Conservation (phyloP, 2,113 vertebrate genomes). For the Maccullochella peelii region DNA sequence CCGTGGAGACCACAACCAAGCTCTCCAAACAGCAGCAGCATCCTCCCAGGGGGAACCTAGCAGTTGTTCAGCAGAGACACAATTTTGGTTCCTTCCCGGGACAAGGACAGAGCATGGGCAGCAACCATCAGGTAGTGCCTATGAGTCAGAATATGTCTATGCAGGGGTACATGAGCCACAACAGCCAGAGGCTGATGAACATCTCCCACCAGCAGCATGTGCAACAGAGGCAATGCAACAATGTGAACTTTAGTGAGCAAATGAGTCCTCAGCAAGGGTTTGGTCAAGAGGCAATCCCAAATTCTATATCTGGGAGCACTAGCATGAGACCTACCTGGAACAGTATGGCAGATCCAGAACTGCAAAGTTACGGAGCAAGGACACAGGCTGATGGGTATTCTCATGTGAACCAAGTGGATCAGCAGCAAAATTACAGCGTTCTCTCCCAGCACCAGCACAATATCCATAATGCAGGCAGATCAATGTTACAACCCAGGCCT, state of each 20-base stretch:
- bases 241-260: slow-evolving; percentile 73
- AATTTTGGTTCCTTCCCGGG: slow-evolving; percentile 87
- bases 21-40: slow-evolving; percentile 85
- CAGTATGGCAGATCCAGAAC: slow-evolving; percentile 77
- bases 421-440: slow-evolving; percentile 82
- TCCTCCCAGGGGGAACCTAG: slow-evolving; percentile 85
- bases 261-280: slow-evolving; percentile 84
- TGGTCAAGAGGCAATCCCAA: slow-evolving; percentile 83
- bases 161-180: slow-evolving; percentile 78
- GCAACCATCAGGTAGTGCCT: slow-evolving; percentile 86
- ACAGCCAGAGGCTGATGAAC: slow-evolving; percentile 84
- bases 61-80: slow-evolving; percentile 89
- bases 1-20: slow-evolving; percentile 86
- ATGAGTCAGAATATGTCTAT: slow-evolving; percentile 84
- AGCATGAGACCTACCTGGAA: slow-evolving; percentile 84
- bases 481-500: slow-evolving; percentile 89
- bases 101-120: slow-evolving; percentile 82
- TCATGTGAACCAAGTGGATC: slow-evolving; percentile 79
- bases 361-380: slow-evolving; percentile 84
- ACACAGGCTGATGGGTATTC: slow-evolving; percentile 81
- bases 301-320: slow-evolving; percentile 74
- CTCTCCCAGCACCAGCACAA: slow-evolving; percentile 75
- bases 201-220: slow-evolving; percentile 80
- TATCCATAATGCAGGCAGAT: slow-evolving; percentile 70
- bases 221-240: slow-evolving; percentile 81